Conservation (phyloP, 2,113 vertebrate genomes). For the Mus spicilegus region DNA sequence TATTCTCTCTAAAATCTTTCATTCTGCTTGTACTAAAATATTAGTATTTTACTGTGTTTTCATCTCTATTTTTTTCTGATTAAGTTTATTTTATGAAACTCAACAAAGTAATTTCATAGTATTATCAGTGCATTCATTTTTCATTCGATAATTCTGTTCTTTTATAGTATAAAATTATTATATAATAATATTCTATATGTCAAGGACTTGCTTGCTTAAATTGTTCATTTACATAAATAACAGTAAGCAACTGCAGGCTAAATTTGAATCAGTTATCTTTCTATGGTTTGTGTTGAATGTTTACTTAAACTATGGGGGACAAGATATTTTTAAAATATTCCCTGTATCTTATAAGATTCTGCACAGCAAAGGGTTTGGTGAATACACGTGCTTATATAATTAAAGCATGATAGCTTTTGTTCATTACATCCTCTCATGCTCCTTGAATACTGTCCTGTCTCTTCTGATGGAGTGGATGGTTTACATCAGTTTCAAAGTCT, state of each 20-base stretch:
- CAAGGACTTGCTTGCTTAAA: neutral
- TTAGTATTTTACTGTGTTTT: neutral
- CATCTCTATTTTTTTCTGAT: neutral
- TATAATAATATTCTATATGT: neutral
- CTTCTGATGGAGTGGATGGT: neutral
- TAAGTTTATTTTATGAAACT: neutral
- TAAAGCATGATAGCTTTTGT: neutral
- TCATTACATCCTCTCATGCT: conserved; percentile 22
- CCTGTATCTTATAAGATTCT: neutral
- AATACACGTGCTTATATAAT: neutral
- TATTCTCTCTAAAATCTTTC: neutral
- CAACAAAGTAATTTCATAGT: neutral
- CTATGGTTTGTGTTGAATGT: neutral
- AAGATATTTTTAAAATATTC: neutral
- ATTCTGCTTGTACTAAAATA: neutral
- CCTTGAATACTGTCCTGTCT: neutral
- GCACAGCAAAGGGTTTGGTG: conserved; percentile 8
- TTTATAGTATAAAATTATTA: neutral
- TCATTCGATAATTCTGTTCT: neutral
- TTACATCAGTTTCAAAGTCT: neutral
- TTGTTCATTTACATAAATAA: neutral
- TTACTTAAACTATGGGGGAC: neutral
- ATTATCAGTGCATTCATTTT: neutral
- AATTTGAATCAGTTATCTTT: neutral
- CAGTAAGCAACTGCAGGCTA: neutral